Conservation (phyloP, 2,888 invertebrate genomes). For the Cyaniris semiargus region DNA sequence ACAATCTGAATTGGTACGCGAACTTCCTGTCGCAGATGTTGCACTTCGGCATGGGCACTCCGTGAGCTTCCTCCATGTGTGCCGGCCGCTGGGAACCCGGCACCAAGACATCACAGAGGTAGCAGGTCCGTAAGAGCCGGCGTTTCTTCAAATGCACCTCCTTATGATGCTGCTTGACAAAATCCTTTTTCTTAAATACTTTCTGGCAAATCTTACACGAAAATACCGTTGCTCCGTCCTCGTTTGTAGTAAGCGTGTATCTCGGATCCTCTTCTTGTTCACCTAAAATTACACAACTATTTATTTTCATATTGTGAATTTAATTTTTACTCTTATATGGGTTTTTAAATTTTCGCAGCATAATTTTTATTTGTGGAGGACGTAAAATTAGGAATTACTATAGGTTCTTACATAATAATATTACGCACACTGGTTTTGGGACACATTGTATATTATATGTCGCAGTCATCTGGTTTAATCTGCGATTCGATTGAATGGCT, state of each 20-base stretch:
- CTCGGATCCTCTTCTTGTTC: constrained; percentile 18
- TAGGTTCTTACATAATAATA: too few species aligned
- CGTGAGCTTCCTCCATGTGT: constrained; percentile 52
- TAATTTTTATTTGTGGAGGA: not conserved
- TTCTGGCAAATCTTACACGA: not conserved
- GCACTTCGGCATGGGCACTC: constrained; percentile 49
- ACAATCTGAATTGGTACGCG: constrained; percentile 45
- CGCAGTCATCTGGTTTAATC: too few species aligned
- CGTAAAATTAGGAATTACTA: too few species aligned
- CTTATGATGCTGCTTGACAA: not conserved
- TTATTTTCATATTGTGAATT: constrained; percentile 3
- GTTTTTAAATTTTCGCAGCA: not conserved
- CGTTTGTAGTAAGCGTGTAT: constrained; percentile 11
- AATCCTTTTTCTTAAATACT: not conserved
- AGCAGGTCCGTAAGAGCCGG: not conserved
- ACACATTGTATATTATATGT: too few species aligned
- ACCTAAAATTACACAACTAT: constrained; percentile 22
- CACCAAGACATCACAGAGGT: constrained; percentile 45
- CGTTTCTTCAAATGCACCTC: constrained; percentile 6
- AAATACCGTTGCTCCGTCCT: not conserved
- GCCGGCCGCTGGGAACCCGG: constrained; percentile 47
- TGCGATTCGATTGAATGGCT: too few species aligned
- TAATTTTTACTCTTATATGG: not conserved
- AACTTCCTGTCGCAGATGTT: constrained; percentile 53
- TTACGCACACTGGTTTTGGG: too few species aligned